These are phyloP conservation scores for Cliona cf. orientalis DNA, from an alignment of 37 sponge, comb jelly and placozoan genomes.

Conservation along the genomic window DNA sequence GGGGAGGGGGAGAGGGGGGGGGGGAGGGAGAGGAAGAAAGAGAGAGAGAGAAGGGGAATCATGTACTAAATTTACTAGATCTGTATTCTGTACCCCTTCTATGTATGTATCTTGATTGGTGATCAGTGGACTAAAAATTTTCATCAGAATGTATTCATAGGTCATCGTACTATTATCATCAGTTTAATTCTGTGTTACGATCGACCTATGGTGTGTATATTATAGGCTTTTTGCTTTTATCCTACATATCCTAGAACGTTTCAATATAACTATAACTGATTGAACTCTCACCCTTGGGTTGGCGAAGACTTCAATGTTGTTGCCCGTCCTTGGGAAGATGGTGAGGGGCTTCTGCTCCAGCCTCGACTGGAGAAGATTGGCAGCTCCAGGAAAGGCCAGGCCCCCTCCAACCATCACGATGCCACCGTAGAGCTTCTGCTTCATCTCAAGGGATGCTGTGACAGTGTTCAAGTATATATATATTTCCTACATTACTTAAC, in stretches of 20 bases:
- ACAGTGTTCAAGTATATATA: too few species aligned
- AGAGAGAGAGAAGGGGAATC: background rate
- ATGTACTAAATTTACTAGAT: background rate
- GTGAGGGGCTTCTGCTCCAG: conserved; percentile 57
- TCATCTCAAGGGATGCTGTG: conserved; percentile 82
- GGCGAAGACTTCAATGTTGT: conserved; percentile 74
- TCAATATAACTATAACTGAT: background rate
- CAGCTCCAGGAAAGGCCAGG: conserved; percentile 63
- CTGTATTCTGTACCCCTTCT: too few species aligned
- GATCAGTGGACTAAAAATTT: too few species aligned
- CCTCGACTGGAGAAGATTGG: conserved; percentile 61
- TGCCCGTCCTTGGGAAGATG: conserved; percentile 18
- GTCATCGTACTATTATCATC: too few species aligned
- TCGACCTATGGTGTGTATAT: too few species aligned
- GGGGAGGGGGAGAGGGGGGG: background rate
- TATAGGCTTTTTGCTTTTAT: too few species aligned
- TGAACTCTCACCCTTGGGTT: conserved; percentile 69
- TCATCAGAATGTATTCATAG: too few species aligned
- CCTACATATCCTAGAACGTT: background rate
- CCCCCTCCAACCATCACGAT: conserved; percentile 90
- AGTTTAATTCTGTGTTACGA: too few species aligned
- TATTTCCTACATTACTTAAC: background rate
- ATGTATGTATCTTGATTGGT: too few species aligned
- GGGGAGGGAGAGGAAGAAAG: background rate
- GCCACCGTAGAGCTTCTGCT: conserved; percentile 78